These are phyloP conservation scores for Anguilla japonica DNA, from an alignment of 2,113 vertebrate species.

Conservation along the genomic window DNA sequence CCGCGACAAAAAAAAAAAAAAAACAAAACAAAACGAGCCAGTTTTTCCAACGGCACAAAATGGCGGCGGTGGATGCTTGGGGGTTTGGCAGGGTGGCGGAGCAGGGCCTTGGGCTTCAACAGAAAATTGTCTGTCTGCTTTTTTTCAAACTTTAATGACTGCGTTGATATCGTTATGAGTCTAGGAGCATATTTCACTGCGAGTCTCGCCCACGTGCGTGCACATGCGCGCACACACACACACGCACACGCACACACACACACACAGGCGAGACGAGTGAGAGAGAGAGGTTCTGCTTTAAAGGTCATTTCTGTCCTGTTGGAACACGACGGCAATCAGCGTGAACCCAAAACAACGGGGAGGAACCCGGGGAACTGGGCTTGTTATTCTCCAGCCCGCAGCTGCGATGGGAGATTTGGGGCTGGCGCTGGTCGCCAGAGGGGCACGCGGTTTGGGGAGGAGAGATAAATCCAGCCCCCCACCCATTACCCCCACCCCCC, in stretches of 20 bases:
- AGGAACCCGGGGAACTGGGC: not conserved
- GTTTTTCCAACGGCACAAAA: not conserved
- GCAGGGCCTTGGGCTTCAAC: not conserved
- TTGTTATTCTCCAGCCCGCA: conserved; percentile 6
- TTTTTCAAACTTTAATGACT: not conserved
- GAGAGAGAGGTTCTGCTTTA: not conserved
- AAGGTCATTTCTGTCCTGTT: not conserved
- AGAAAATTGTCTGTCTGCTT: not conserved
- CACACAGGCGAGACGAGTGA: not conserved
- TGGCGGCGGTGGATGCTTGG: not conserved
- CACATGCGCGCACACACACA: not conserved
- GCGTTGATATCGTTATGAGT: conserved; percentile 9
- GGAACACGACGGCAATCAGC: conserved; percentile 17
- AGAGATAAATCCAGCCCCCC: not conserved
- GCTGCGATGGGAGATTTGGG: conserved; percentile 3
- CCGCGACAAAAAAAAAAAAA: not conserved
- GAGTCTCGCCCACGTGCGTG: not conserved
- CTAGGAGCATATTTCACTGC: not conserved
- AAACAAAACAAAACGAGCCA: not conserved
- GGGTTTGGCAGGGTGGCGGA: not conserved
- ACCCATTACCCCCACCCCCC: not conserved
- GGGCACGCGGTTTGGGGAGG: not conserved
- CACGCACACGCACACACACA: not conserved
- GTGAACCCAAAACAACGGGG: conserved; percentile 5
- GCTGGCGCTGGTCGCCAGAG: not conserved